Evolutionary conservation across 2,113 vertebrate genomes (phyloP).

Genomic region (Axis porcinus): DNA sequence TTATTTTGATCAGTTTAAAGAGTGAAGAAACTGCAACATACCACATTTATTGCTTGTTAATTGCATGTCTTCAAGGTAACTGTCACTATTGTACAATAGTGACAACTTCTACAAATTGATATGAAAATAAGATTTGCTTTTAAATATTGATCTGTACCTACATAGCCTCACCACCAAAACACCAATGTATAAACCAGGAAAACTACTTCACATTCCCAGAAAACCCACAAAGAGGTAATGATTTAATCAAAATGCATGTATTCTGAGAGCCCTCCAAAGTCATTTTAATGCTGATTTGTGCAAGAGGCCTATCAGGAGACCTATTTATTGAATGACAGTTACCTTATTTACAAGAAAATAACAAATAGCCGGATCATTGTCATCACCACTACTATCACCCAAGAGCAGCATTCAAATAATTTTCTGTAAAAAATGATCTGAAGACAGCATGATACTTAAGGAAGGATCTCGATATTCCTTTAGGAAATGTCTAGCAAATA

Average conservation of each 20-base stretch:
- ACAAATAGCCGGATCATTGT: slow-evolving; percentile 49
- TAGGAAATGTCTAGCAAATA: slow-evolving; percentile 26
- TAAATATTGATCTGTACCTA: slow-evolving; percentile 17
- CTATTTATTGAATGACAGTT: slow-evolving; percentile 50
- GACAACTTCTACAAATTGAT: neutral
- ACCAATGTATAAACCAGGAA: neutral
- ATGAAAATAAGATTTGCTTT: neutral
- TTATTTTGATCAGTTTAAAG: slow-evolving; percentile 11
- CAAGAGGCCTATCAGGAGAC: slow-evolving; percentile 36
- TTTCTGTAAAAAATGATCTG: slow-evolving; percentile 43
- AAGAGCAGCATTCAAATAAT: slow-evolving; percentile 29
- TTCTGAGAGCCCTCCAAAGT: slow-evolving; percentile 49
- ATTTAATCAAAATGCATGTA: slow-evolving; percentile 61
- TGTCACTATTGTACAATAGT: neutral
- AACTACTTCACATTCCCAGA: neutral
- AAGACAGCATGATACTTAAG: neutral
- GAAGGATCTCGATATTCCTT: neutral
- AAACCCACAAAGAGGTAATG: slow-evolving; percentile 28
- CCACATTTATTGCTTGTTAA: neutral
- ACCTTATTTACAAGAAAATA: slow-evolving; percentile 61
- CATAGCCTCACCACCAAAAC: neutral
- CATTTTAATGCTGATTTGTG: slow-evolving; percentile 55
- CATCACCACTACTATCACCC: neutral
- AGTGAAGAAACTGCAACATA: neutral
- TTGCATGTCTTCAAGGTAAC: neutral